Conservation (phyloP, 2,113 vertebrate species). For the Synodontis membranacea region DNA sequence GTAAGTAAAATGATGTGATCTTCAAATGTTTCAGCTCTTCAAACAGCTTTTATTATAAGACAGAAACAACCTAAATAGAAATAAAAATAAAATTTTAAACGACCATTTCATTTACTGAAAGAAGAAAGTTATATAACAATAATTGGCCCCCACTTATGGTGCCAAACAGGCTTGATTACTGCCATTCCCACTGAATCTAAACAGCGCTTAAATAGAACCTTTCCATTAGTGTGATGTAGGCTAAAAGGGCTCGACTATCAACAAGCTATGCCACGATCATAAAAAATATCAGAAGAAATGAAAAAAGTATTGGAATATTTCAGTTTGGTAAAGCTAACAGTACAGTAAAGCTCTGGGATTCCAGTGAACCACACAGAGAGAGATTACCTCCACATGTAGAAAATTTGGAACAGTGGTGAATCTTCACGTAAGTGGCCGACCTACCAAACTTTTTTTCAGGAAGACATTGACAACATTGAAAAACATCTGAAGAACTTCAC, state of each 20-base stretch:
- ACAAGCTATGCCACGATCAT: background rate
- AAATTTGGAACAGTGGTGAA: too few species aligned
- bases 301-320: background rate
- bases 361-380: too few species aligned
- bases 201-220: background rate
- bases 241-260: background rate
- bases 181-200: background rate
- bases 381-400: too few species aligned
- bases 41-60: background rate
- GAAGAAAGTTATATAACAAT: background rate
- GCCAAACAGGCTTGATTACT: background rate
- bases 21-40: background rate
- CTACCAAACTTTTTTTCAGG: too few species aligned
- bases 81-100: background rate
- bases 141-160: background rate
- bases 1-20: background rate
- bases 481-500: too few species aligned
- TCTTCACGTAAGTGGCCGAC: too few species aligned
- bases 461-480: too few species aligned
- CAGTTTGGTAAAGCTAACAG: background rate
- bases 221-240: background rate
- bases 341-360: too few species aligned
- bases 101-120: background rate
- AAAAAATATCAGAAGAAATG: background rate
- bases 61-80: background rate